Conservation (phyloP, 2,888 invertebrate genomes). For the Hyalella azteca region DNA sequence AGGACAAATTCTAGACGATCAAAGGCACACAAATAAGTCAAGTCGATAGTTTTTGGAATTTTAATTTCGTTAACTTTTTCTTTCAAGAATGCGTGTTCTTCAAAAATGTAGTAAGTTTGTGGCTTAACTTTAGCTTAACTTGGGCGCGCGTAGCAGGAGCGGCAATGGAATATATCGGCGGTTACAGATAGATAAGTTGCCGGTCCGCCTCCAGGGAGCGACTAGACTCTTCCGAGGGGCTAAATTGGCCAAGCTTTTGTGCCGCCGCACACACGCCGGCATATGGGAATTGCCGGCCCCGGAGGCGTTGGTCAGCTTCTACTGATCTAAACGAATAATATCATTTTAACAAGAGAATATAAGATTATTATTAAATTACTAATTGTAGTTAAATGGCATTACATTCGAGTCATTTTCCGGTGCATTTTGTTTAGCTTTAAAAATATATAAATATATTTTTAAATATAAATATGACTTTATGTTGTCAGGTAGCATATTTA, state of each 20-base stretch:
- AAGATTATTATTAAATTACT: too few species aligned
- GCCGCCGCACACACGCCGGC: background rate
- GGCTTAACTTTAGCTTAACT: slow-evolving; percentile 25
- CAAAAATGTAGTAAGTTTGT: slow-evolving; percentile 27
- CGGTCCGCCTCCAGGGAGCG: slow-evolving; percentile 3
- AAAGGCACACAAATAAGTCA: background rate
- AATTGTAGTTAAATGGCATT: too few species aligned
- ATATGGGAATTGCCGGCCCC: too few species aligned
- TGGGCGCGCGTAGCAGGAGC: slow-evolving; percentile 13
- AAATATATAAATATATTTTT: too few species aligned
- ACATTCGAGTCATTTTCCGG: too few species aligned
- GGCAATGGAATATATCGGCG: slow-evolving; percentile 36
- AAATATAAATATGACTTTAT: too few species aligned
- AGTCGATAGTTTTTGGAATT: background rate
- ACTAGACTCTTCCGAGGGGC: background rate
- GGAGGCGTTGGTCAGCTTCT: too few species aligned
- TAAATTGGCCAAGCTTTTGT: slow-evolving; percentile 3
- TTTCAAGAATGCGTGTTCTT: background rate
- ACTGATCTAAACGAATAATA: too few species aligned
- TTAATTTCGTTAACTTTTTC: background rate
- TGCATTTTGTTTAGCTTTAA: too few species aligned
- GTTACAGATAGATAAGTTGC: slow-evolving; percentile 35
- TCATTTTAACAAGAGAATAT: too few species aligned
- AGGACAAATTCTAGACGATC: too few species aligned
- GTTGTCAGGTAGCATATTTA: too few species aligned